Percentiles rank a stretch among this genome's conserved stretches.
Evolutionary conservation across 2,888 invertebrate species (phyloP).

Genomic region (Ormyrus rosae): DNA sequence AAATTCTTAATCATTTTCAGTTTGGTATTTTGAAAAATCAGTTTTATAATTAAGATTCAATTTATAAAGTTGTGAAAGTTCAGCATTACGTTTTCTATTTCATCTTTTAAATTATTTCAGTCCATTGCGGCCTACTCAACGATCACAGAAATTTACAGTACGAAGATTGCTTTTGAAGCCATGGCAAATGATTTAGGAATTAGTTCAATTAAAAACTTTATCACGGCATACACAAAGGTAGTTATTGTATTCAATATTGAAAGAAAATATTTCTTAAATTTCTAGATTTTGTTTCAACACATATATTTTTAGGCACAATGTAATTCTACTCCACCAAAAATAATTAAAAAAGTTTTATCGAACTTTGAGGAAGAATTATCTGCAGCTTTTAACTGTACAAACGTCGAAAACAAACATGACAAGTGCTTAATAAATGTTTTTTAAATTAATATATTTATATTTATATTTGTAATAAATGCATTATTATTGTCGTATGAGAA

Average conservation of each 20-base stretch:
- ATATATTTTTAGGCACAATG: slow-evolving; percentile 18
- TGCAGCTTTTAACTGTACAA: neutral
- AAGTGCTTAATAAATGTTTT: neutral
- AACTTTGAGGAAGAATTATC: slow-evolving; percentile 7
- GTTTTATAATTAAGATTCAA: neutral
- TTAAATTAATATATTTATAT: neutral
- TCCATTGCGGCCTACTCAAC: slow-evolving; percentile 11
- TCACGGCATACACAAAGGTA: slow-evolving; percentile 16
- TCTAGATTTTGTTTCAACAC: neutral
- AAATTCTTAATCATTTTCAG: too few species aligned
- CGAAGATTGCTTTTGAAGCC: slow-evolving; percentile 28
- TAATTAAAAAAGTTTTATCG: slow-evolving; percentile 24
- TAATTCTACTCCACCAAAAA: neutral
- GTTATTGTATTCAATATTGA: neutral
- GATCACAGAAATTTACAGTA: slow-evolving; percentile 32
- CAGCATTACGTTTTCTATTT: neutral
- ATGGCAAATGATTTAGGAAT: neutral
- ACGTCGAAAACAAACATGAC: neutral
- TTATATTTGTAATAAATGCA: neutral
- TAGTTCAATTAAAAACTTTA: neutral
- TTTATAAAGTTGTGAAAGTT: too few species aligned
- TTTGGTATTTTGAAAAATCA: neutral
- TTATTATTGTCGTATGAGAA: too few species aligned
- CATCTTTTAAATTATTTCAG: slow-evolving; percentile 12
- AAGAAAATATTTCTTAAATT: neutral